A percentile compares a stretch with the other conserved stretches of the same genome.
Evolutionary conservation across 2,113 vertebrate species (phyloP).

Genomic region (Platycercus adscitus): DNA sequence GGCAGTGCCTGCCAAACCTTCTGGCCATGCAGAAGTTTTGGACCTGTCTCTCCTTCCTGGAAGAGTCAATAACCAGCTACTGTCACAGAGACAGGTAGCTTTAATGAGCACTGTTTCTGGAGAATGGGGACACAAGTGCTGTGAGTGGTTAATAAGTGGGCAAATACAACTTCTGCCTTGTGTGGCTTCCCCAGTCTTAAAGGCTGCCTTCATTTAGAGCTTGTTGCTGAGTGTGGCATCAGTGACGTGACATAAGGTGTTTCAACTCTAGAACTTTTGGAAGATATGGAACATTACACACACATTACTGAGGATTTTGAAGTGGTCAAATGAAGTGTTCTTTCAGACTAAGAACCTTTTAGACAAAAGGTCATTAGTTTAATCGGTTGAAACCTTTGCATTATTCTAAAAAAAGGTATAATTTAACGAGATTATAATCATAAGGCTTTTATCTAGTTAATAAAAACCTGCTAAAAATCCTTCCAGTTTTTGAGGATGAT

Average conservation of each 20-base stretch:
- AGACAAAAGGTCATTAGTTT: background rate
- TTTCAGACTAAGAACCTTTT: background rate
- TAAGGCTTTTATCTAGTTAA: background rate
- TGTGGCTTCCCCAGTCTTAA: background rate
- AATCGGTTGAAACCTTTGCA: background rate
- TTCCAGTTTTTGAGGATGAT: background rate
- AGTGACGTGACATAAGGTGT: background rate
- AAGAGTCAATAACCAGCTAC: background rate
- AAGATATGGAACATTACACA: accelerated
- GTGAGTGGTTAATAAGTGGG: background rate
- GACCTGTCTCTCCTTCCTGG: background rate
- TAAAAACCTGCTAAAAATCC: background rate
- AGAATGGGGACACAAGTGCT: background rate
- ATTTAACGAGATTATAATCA: background rate
- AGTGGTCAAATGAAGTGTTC: background rate
- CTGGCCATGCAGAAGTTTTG: background rate
- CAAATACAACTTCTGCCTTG: background rate
- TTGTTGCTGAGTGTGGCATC: background rate
- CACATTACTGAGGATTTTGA: background rate
- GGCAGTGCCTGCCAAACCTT: background rate
- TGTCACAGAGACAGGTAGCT: background rate
- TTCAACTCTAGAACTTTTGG: background rate
- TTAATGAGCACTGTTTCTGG: background rate
- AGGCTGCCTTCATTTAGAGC: background rate
- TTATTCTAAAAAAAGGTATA: background rate